Conservation (phyloP, 2,113 vertebrate genomes). For the Piaya cayana region DNA sequence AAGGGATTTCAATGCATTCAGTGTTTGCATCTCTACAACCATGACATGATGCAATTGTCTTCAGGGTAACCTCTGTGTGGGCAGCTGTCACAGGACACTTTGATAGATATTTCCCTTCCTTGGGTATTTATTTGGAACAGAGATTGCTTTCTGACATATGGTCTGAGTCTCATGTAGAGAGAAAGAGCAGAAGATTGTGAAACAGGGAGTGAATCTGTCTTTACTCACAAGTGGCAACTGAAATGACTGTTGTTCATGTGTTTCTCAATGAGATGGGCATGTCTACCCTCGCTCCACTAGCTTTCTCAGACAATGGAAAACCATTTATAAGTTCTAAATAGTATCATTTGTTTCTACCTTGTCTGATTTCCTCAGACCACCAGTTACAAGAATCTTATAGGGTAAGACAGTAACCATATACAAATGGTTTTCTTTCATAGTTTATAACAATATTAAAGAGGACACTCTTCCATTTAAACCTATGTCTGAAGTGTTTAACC, state of each 20-base stretch:
- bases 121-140: neutral
- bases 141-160: neutral
- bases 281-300: neutral
- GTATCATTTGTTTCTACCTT: neutral
- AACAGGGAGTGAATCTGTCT: neutral
- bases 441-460: neutral
- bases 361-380: neutral
- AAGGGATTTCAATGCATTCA: neutral
- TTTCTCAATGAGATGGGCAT: neutral
- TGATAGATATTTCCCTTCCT: neutral
- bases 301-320: neutral
- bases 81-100: neutral
- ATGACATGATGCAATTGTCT: neutral
- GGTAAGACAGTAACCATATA: neutral
- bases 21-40: neutral
- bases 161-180: neutral
- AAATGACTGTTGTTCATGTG: neutral
- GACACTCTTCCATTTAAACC: neutral
- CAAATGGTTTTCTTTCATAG: neutral
- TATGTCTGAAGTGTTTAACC: neutral
- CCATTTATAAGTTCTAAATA: neutral
- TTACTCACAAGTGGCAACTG: neutral
- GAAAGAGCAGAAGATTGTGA: neutral
- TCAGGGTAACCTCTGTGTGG: neutral
- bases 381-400: neutral